These are phyloP conservation scores for Nestor notabilis DNA, from an alignment of 2,113 vertebrate species.

Conservation along the genomic window DNA sequence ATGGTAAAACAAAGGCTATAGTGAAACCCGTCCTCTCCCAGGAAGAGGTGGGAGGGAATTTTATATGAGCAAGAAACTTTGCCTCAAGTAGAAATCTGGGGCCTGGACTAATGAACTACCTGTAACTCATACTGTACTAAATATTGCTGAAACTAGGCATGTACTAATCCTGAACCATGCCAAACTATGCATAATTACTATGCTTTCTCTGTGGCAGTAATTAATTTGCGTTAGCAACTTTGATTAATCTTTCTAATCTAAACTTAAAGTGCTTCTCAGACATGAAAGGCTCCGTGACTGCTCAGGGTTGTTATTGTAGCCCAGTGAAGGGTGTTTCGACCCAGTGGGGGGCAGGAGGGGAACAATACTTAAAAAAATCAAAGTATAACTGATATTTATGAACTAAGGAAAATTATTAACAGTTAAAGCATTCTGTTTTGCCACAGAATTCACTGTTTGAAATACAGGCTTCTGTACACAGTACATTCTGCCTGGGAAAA, in stretches of 20 bases:
- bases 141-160: slow-evolving; percentile 61
- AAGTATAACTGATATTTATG: background rate
- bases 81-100: slow-evolving; percentile 57
- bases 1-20: slow-evolving; percentile 62
- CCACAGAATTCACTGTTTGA: background rate
- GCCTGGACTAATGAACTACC: slow-evolving; percentile 55
- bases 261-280: slow-evolving; percentile 43
- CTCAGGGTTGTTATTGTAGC: background rate
- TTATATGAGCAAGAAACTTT: slow-evolving; percentile 60
- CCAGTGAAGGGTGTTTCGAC: background rate
- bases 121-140: slow-evolving; percentile 58
- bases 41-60: slow-evolving; percentile 69
- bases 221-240: slow-evolving; percentile 65
- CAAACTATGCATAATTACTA: slow-evolving; percentile 64
- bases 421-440: background rate
- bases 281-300: slow-evolving; percentile 32
- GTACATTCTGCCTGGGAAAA: background rate
- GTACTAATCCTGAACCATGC: slow-evolving; percentile 46
- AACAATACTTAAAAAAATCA: background rate
- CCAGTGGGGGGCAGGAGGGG: background rate
- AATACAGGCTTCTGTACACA: background rate
- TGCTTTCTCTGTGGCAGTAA: slow-evolving; percentile 61
- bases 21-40: slow-evolving; percentile 63
- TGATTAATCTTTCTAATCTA: slow-evolving; percentile 69
- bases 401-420: background rate